These are phyloP conservation scores for Kuschelorhynchus macadamiae DNA, from an alignment of 2,888 invertebrate species.

Conservation along the genomic window DNA sequence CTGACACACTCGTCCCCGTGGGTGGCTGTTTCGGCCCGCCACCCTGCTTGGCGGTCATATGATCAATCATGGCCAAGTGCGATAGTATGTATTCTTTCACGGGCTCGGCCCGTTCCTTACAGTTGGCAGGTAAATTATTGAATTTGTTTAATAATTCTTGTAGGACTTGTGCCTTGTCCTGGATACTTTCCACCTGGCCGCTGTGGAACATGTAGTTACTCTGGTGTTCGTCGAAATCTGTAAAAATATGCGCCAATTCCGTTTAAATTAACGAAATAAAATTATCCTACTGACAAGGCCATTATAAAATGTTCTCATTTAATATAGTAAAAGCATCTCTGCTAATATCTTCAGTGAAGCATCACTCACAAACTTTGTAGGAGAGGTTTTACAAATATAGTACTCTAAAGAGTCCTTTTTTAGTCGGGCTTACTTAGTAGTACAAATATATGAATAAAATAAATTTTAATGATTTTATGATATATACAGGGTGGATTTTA, in stretches of 20 bases:
- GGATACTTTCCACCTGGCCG: slow-evolving; percentile 47
- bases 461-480: no score
- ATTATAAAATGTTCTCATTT: no score
- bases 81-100: slow-evolving; percentile 64
- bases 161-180: slow-evolving; percentile 55
- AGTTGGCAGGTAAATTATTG: slow-evolving; percentile 60
- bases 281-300: no score
- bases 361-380: no score
- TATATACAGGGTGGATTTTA: no score
- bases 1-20: neutral
- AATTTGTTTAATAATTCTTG: slow-evolving; percentile 61
- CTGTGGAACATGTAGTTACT: slow-evolving; percentile 56
- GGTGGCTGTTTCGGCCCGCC: neutral
- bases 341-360: no score
- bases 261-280: neutral
- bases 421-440: no score
- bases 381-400: neutral
- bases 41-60: slow-evolving; percentile 30
- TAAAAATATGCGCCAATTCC: neutral
- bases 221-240: slow-evolving; percentile 54
- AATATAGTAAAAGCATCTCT: no score
- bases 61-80: slow-evolving; percentile 60
- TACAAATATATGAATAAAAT: no score
- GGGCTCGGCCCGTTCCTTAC: slow-evolving; percentile 62
- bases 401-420: no score